Evolutionary conservation across 2,888 invertebrate genomes (phyloP).

Genomic region (Microplitis manilae): DNA sequence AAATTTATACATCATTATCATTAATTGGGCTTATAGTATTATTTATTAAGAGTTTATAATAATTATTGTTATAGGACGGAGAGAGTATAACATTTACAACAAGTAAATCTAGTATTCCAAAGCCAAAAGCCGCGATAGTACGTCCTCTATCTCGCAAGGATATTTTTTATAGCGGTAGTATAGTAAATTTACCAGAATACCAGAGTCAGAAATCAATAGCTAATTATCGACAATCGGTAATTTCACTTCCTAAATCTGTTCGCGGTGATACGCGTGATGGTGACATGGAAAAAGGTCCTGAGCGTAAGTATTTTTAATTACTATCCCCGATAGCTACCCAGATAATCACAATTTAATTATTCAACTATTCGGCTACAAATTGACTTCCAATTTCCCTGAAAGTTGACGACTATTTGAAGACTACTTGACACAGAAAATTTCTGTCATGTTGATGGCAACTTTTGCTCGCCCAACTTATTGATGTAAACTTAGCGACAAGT

Average conservation of each 20-base stretch:
- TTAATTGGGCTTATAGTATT: background rate
- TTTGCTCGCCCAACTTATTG: too few relatives aligned
- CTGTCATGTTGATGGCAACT: too few relatives aligned
- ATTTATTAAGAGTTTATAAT: slow-evolving; percentile 22
- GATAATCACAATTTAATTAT: too few relatives aligned
- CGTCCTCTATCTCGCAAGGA: slow-evolving; percentile 95
- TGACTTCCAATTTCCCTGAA: too few relatives aligned
- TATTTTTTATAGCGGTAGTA: slow-evolving; percentile 97
- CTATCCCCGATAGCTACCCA: too few relatives aligned
- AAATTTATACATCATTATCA: background rate
- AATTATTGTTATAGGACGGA: slow-evolving; percentile 72
- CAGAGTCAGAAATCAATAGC: slow-evolving; percentile 92
- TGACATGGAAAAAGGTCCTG: slow-evolving; percentile 77
- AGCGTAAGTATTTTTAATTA: slow-evolving; percentile 71
- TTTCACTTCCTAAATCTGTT: slow-evolving; percentile 85
- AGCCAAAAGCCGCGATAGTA: slow-evolving; percentile 80
- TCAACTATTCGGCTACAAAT: too few relatives aligned
- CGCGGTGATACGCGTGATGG: slow-evolving; percentile 76
- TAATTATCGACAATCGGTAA: slow-evolving; percentile 91
- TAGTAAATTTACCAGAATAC: slow-evolving; percentile 93
- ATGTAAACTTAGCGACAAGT: too few relatives aligned
- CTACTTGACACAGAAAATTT: too few relatives aligned
- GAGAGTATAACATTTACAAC: slow-evolving; percentile 81
- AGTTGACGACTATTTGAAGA: too few relatives aligned
- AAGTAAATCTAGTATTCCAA: slow-evolving; percentile 69